A percentile compares a stretch with the other conserved stretches of the same genome.
phyloP scores from a whole-genome alignment of 2,888 invertebrate genomes.

The Myopa testacea region DNA sequence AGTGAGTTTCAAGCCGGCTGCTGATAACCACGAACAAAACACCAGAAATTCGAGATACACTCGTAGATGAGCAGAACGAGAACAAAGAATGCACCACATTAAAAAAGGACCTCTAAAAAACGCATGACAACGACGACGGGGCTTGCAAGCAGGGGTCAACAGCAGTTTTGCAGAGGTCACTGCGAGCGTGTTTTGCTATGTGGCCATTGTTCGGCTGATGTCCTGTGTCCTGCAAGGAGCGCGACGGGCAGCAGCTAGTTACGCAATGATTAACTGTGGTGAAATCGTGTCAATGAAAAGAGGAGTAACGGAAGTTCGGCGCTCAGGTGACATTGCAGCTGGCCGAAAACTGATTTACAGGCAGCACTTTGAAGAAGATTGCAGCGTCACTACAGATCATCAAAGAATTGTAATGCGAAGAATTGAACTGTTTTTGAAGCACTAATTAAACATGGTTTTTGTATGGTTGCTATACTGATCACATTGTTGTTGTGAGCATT shows the following conservation, averaged over 20 bases:
- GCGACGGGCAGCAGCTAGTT: neutral
- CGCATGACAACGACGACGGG: neutral
- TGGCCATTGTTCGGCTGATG: neutral
- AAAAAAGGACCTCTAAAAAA: neutral
- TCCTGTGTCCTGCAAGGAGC: neutral
- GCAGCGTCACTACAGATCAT: neutral
- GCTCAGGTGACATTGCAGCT: neutral
- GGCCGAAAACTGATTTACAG: neutral
- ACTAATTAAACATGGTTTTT: constrained; percentile 6
- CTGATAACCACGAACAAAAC: neutral
- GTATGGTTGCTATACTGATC: neutral
- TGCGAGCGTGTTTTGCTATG: neutral
- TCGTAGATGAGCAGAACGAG: neutral
- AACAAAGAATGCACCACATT: neutral
- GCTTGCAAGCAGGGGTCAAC: constrained; percentile 12
- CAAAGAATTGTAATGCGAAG: neutral
- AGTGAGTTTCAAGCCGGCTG: neutral
- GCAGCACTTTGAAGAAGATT: neutral
- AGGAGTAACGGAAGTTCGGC: too few relatives aligned
- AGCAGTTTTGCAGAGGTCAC: constrained; percentile 21
- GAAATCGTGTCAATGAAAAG: neutral
- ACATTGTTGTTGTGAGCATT: neutral
- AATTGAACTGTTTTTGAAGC: constrained; percentile 8
- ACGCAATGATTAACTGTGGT: constrained; percentile 18
- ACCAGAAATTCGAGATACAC: neutral